Conservation (phyloP, 2,888 invertebrate genomes). For the Nephrotoma appendiculata region DNA sequence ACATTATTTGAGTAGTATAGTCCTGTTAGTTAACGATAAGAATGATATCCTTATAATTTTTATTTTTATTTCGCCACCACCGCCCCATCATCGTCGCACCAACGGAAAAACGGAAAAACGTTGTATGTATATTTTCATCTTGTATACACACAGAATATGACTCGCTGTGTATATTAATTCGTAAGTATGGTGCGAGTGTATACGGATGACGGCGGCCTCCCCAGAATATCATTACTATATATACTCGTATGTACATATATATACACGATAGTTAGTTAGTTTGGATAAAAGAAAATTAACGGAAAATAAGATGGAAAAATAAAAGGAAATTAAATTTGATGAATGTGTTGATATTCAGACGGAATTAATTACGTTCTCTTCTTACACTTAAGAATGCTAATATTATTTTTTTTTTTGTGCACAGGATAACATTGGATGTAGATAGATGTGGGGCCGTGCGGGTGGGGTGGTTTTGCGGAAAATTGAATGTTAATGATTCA, state of each 20-base stretch:
- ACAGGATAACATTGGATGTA: not conserved
- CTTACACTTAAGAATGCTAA: not conserved
- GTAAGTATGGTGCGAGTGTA: not conserved
- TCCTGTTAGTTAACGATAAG: conserved; percentile 2
- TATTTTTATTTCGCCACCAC: not conserved
- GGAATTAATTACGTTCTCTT: conserved; percentile 2
- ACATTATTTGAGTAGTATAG: not conserved
- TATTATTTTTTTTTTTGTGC: not conserved
- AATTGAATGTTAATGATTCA: not conserved
- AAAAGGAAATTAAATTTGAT: conserved; percentile 2
- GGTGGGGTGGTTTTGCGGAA: not conserved
- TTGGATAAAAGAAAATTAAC: not conserved
- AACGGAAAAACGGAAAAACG: not conserved
- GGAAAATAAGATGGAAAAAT: not conserved
- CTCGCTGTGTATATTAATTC: not conserved
- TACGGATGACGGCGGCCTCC: not conserved
- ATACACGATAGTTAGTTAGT: not conserved
- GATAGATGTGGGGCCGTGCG: not conserved
- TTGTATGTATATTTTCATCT: too few relatives aligned
- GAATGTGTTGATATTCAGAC: conserved; percentile 4
- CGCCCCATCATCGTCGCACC: not conserved
- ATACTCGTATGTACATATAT: not conserved
- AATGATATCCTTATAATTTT: conserved; percentile 1
- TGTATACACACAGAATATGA: not conserved
- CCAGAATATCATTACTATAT: not conserved